Evolutionary conservation across 2,113 vertebrate genomes (phyloP).

Genomic region (Menura novaehollandiae): DNA sequence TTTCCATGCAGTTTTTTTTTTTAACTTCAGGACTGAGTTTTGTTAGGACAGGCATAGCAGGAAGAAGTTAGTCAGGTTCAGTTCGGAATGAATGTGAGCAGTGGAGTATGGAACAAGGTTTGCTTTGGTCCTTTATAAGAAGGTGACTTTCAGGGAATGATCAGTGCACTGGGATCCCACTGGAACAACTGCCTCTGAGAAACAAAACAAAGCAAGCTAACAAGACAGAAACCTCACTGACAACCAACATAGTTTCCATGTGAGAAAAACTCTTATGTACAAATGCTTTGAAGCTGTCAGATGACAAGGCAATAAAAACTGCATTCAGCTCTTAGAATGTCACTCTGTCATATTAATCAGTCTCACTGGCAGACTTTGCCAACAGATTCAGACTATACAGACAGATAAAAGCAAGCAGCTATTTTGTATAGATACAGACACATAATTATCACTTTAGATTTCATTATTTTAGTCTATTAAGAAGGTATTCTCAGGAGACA

Average conservation of each 20-base stretch:
- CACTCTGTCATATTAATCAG: background rate
- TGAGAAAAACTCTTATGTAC: background rate
- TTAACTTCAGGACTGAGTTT: background rate
- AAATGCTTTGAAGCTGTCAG: background rate
- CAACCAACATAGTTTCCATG: background rate
- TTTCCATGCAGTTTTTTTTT: background rate
- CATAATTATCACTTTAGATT: background rate
- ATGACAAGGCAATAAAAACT: background rate
- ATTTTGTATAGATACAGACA: background rate
- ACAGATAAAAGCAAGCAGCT: background rate
- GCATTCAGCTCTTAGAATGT: background rate
- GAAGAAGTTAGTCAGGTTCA: background rate
- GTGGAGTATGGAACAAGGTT: background rate
- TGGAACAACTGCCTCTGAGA: background rate
- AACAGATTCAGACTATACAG: background rate
- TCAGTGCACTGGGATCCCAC: background rate
- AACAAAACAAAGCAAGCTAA: background rate
- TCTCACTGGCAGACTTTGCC: background rate
- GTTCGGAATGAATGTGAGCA: background rate
- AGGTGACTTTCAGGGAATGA: background rate
- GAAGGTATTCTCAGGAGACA: background rate
- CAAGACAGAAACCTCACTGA: background rate
- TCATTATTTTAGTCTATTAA: background rate
- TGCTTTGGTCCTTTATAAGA: background rate
- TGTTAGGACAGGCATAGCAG: background rate